Evolutionary conservation across 2,888 invertebrate species (phyloP).

Genomic region (Ophioninae sp.): DNA sequence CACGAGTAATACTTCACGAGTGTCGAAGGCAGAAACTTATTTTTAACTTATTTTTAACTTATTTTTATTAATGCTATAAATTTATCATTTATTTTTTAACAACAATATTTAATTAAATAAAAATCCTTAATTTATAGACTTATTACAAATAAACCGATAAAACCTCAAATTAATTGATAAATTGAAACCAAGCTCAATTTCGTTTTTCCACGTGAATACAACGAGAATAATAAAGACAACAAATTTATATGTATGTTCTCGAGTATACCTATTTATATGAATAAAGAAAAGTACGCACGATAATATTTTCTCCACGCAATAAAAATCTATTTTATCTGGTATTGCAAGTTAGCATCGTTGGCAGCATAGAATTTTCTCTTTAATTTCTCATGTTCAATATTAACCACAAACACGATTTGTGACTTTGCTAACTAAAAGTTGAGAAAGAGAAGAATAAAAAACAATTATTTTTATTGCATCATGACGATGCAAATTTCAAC

Average conservation of each 20-base stretch:
- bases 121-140: background rate
- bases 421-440: too few relatives aligned
- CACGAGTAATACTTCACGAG: conserved; percentile 9
- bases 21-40: conserved; percentile 19
- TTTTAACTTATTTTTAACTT: too few relatives aligned
- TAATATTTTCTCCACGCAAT: background rate
- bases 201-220: background rate
- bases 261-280: background rate
- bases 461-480: too few relatives aligned
- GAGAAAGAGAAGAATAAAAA: too few relatives aligned
- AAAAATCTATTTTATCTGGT: background rate
- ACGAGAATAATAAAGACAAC: background rate
- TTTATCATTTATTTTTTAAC: background rate
- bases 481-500: too few relatives aligned
- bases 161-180: background rate
- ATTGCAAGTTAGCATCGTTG: too few relatives aligned
- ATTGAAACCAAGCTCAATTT: background rate
- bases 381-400: too few relatives aligned
- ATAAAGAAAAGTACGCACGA: background rate
- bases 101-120: too few relatives aligned
- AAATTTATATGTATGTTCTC: background rate
- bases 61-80: conserved; percentile 14
- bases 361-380: too few relatives aligned
- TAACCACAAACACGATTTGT: too few relatives aligned
- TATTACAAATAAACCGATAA: background rate